These are phyloP conservation scores for Notothenia rossii DNA, from an alignment of 2,113 vertebrate species.

Conservation along the genomic window DNA sequence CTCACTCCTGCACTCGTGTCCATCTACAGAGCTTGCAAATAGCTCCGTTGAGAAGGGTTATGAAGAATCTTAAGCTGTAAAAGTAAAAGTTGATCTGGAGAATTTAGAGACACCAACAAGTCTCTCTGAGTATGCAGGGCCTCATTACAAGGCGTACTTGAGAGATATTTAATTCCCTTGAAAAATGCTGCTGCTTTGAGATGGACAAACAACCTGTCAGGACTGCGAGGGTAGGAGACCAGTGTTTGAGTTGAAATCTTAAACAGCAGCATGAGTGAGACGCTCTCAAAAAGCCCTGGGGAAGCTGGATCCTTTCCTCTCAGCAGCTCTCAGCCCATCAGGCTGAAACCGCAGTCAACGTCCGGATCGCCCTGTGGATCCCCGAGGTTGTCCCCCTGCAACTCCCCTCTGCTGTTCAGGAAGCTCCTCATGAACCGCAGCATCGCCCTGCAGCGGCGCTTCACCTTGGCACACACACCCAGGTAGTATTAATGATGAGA, in stretches of 20 bases:
- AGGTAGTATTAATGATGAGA: constrained; percentile 82
- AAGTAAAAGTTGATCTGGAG: constrained; percentile 8
- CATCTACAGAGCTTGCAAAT: constrained; percentile 58
- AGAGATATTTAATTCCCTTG: constrained; percentile 8
- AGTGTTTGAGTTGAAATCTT: not conserved
- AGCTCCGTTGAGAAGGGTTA: constrained; percentile 31
- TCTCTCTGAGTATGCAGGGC: constrained; percentile 14
- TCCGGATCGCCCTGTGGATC: constrained; percentile 78
- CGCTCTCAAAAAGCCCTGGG: constrained; percentile 22
- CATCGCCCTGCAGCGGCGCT: constrained; percentile 89
- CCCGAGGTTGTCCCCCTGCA: constrained; percentile 81
- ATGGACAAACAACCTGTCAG: constrained; percentile 49
- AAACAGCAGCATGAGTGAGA: constrained; percentile 66
- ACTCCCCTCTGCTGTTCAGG: constrained; percentile 86
- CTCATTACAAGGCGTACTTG: not conserved
- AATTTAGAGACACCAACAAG: not conserved
- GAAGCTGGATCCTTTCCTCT: constrained; percentile 46
- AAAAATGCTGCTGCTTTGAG: constrained; percentile 34
- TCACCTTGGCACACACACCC: constrained; percentile 92
- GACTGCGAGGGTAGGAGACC: constrained; percentile 14
- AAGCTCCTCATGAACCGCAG: constrained; percentile 89
- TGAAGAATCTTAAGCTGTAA: constrained; percentile 10
- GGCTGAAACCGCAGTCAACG: constrained; percentile 68
- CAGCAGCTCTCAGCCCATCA: constrained; percentile 51
- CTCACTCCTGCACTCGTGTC: constrained; percentile 68